Base-by-base conservation (phyloP, 2,888 invertebrate genomes). In the Isotomurus palustris region DNA sequence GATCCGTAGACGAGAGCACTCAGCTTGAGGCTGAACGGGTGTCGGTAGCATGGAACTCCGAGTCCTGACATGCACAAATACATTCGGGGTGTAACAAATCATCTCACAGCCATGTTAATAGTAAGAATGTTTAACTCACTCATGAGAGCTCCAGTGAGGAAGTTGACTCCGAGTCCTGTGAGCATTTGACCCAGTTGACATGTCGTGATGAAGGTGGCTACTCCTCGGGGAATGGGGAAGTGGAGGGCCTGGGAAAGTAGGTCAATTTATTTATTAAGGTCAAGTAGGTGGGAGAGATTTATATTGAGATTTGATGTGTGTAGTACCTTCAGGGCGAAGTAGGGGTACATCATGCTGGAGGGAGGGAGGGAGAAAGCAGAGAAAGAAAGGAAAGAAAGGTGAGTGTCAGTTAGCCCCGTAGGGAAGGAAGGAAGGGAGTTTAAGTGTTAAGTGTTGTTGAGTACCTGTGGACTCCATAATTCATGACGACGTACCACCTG, bases 101-200 rank as follows among this genome's bases (percentile, higher is more conserved):
- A 32, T 14, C 8, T 32, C 14, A 32, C 8, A 14, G 10, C 8
- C 32, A 22, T 10, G 19, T 43, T 6, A 43, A 22, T 21, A 21
- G 12, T 43, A 22, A 14, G 8, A 40, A 5, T 17, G 19, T n/a
- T 40, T n/a, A 29, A 40, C 50, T 51, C 43, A 58, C 53, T 32
- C 41, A 53, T 58, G 3, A 54, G 21, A 17, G 49, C 53, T 14
- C 49, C 49, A 17, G 58, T 48, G 17, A 49, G 49, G 10, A 53
- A 24, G 29, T 58, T 58, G 4, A 59, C 51, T 4, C 28, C 24
- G 14, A 55, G 44, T 6, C 55, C 59, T 21, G 47, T 25, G 10
- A 56, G 43, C 58, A 58, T 58, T 54, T 53, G 56, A 40, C 53
- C 53, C 56, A 60, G 49, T 40, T 60, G 60, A 19, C 56, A 43